Base-by-base conservation (phyloP, 2,113 vertebrate species). In the Phrynosoma platyrhinos region DNA sequence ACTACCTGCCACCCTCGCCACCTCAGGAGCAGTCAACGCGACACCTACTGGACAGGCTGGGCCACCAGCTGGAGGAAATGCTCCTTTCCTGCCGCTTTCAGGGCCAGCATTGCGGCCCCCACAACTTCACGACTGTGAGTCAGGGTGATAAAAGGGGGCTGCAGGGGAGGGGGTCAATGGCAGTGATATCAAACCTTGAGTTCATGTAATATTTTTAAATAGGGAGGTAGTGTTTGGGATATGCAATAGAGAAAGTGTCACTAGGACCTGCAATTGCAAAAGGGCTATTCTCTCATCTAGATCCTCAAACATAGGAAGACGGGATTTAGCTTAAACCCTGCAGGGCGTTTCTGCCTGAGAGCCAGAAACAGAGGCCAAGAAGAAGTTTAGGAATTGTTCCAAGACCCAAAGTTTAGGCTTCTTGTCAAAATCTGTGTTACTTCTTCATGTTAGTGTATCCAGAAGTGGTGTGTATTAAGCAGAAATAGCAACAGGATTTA, bases 61-160 rank as follows among this genome's bases (percentile, higher is more conserved):
- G 97, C 3, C 97, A 98, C 91, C 97, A 97, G 93, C 92, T 98
- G 64, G 97, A 98, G 93, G 97, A 98, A 91, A 98, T 98, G 97
- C 91, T 98, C 91, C 89, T 98, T 27, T 96, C 95, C 91, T 98
- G 97, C 71, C 95, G 96, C 9, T 98, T 97, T 92, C 97, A 97
- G 83, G 97, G 97, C 32, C 95, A 97, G 89, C 93, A 92, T 30
- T 98, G 97, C 82, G 97, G 97, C 68, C 97, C 97, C 87, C 96
- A 96, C 69, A 97, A 98, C 94, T 97, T 98, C 95, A 97, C 97
- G 90, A 98, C 97, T 88, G 97, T 98, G 94, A 97, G 97, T 97
- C 36, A 23, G 76, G 75, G n/a, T 12, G 55, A 18, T 66, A 32
- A 16, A 23, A 42, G 72, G 83, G 64, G n/a, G 27, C 25, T 30